Evolutionary conservation across 2,797 vertebrate genomes (phyloP).

Genomic region (Cercopithecus petaurista): DNA sequence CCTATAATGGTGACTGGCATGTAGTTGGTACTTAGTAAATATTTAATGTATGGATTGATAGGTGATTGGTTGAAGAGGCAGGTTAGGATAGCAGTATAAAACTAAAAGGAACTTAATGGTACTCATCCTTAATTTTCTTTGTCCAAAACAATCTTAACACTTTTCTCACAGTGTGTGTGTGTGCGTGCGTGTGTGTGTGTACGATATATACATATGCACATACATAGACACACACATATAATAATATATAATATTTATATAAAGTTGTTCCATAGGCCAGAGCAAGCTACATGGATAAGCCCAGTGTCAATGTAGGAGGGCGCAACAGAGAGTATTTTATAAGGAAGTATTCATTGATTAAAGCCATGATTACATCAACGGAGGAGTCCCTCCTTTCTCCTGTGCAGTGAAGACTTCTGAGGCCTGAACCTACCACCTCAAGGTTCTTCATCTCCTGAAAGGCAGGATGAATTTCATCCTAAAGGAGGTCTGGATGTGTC

Average conservation of each 20-base stretch:
- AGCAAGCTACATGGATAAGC: not conserved
- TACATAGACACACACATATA: not conserved
- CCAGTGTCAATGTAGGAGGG: not conserved
- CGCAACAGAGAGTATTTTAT: not conserved
- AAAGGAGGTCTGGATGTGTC: not conserved
- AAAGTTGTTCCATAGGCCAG: not conserved
- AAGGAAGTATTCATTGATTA: not conserved
- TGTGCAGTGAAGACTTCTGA: not conserved
- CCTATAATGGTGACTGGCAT: not conserved
- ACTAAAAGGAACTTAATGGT: not conserved
- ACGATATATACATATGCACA: no score
- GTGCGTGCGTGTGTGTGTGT: not conserved
- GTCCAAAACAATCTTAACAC: not conserved
- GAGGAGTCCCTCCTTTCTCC: not conserved
- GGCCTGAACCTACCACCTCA: not conserved
- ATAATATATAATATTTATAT: not conserved
- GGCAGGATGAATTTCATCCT: not conserved
- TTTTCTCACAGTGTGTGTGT: not conserved
- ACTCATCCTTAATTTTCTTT: not conserved
- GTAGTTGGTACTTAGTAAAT: not conserved
- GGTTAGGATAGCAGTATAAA: not conserved
- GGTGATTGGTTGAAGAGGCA: not conserved
- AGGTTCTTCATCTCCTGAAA: not conserved
- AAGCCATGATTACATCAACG: not conserved
- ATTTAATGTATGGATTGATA: not conserved